Evolutionary conservation across 2,888 invertebrate species (phyloP), one percentile per base, ranked within the genome.

Genomic region (Synergus laeviventris): DNA sequence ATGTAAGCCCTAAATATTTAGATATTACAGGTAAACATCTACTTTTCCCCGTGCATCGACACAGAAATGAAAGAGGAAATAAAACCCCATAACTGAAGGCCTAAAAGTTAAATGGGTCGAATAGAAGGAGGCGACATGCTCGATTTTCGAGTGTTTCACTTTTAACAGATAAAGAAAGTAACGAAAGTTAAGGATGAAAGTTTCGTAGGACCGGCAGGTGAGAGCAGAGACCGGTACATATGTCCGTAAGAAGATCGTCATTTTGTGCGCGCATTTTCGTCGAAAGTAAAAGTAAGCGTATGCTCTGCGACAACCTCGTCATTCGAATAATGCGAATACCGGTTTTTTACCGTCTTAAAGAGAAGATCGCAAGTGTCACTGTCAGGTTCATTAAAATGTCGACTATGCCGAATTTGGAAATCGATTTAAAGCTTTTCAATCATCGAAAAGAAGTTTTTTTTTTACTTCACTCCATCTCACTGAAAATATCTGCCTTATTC

Each of bases 131-230:
- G 12, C 36, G 31, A 31, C 0, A 36, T 36, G 70, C 49, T 54
- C 31, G 12, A 70, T 70, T 70, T 49, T 54, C 49, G 49, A 54
- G 84, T 86, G 84, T 87, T 86, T 87, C 86, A 81, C 86, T 87
- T 86, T 87, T 85, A 85, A 83, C 86, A 84, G 86, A 86, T 85
- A 88, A 70, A 88, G 88, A 88, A 88, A 88, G 89, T 86, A 86
- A 88, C 84, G 88, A 89, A 89, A 89, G 89, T 88, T 78, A 77
- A 73, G 82, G 87, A 89, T 86, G 88, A 89, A 89, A 89, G 88
- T 89, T 88, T 85, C 76, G 80, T 82, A 77, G 79, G 78, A 80
- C 79, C 81, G 81, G 76, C 75, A 77, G 45, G 78, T 77, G 66
- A 74, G 73, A 74, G 76, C 74, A 76, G 73, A 49, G n/a, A 70